Percentiles rank a stretch among this genome's conserved stretches.
Evolutionary conservation across 1,140 invertebrate species (phyloP).

Genomic region (Drosophila tani): DNA sequence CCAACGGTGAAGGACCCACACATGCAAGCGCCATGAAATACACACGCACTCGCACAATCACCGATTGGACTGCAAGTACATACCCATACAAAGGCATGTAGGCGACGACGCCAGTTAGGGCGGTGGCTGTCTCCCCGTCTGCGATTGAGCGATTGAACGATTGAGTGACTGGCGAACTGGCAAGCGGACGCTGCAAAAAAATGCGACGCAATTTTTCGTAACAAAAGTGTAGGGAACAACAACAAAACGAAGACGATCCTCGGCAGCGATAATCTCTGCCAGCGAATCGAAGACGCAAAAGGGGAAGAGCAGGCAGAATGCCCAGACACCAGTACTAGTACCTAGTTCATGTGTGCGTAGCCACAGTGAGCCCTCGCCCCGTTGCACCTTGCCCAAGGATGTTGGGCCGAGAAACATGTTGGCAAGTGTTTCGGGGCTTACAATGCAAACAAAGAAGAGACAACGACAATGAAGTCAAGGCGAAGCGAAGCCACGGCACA

Average conservation of each 20-base stretch:
- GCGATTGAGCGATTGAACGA: constrained; percentile 41
- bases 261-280: constrained; percentile 45
- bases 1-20: constrained; percentile 39
- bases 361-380: constrained; percentile 25
- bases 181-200: constrained; percentile 47
- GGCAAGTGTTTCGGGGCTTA: constrained; percentile 77
- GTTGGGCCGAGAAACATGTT: constrained; percentile 57
- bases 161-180: constrained; percentile 25
- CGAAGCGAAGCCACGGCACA: constrained; percentile 62
- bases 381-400: constrained; percentile 59
- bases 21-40: constrained; percentile 11
- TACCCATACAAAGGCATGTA: constrained; percentile 62
- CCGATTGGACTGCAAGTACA: constrained; percentile 31
- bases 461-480: constrained; percentile 80
- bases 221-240: constrained; percentile 53
- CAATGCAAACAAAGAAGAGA: constrained; percentile 72
- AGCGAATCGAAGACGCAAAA: constrained; percentile 37
- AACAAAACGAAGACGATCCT: constrained; percentile 52
- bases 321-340: constrained; percentile 6
- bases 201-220: constrained; percentile 71
- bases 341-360: constrained; percentile 9
- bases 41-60: constrained; percentile 12
- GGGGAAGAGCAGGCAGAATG: constrained; percentile 5
- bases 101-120: constrained; percentile 73
- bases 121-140: constrained; percentile 68